Evolutionary conservation across 2,888 invertebrate genomes (phyloP).

Genomic region (Poecilus cupreus): DNA sequence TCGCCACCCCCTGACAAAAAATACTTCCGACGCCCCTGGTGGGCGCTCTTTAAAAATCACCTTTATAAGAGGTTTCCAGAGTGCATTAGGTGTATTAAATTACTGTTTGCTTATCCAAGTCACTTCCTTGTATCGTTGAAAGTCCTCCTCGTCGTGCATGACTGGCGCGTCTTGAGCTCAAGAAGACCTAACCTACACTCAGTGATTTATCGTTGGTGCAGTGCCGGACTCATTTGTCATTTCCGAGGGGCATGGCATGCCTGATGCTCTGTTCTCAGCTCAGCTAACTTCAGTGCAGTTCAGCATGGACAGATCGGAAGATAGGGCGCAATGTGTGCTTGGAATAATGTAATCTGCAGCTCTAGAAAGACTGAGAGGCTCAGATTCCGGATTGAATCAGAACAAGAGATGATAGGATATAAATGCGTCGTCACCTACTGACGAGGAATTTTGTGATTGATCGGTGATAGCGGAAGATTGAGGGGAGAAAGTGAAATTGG

Average conservation of each 20-base stretch:
- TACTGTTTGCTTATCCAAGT: neutral
- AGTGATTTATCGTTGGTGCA: slow-evolving; percentile 46
- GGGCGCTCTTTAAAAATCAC: too few relatives aligned
- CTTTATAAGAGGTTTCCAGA: too few relatives aligned
- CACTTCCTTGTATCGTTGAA: neutral
- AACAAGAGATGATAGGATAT: neutral
- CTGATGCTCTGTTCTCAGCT: neutral
- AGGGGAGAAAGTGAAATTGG: too few relatives aligned
- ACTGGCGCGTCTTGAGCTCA: neutral
- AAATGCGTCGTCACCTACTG: neutral
- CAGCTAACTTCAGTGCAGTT: too few relatives aligned
- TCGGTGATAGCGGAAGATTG: too few relatives aligned
- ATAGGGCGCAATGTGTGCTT: slow-evolving; percentile 7
- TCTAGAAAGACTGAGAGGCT: neutral
- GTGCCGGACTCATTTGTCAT: slow-evolving; percentile 51
- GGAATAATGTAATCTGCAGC: neutral
- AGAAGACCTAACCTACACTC: slow-evolving; percentile 29
- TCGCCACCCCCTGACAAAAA: too few relatives aligned
- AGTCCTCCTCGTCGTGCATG: neutral
- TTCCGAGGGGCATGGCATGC: neutral
- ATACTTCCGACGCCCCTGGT: too few relatives aligned
- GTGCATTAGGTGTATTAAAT: too few relatives aligned
- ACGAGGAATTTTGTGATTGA: neutral
- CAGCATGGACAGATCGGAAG: slow-evolving; percentile 21
- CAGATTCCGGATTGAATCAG: neutral